Conservation (phyloP, 1,140 invertebrate species). For the Neuroterus valhalla region DNA sequence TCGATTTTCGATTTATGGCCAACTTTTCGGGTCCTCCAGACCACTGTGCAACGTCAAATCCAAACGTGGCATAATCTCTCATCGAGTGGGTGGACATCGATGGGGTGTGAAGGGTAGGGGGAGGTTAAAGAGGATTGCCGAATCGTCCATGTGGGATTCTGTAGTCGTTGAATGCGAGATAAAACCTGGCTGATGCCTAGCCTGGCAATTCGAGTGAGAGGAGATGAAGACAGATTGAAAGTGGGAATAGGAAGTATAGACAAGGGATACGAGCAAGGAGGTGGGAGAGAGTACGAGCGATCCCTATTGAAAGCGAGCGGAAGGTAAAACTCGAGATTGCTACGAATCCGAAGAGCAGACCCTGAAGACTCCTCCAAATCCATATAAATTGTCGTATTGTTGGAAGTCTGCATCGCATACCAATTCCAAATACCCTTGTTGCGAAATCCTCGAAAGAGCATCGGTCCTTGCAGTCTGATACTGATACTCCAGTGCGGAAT, state of each 20-base stretch:
- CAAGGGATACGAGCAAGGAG: slow-evolving; percentile 36
- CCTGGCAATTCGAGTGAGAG: slow-evolving; percentile 57
- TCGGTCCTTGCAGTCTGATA: slow-evolving; percentile 49
- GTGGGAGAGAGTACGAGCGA: slow-evolving; percentile 47
- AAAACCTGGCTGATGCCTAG: slow-evolving; percentile 67
- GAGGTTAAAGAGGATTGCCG: slow-evolving; percentile 71
- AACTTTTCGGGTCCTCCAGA: too few relatives aligned
- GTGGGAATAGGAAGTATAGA: slow-evolving; percentile 49
- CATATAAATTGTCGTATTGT: slow-evolving; percentile 75
- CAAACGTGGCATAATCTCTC: slow-evolving; percentile 57
- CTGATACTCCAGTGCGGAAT: slow-evolving; percentile 47
- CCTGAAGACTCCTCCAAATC: slow-evolving; percentile 70
- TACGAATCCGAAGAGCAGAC: slow-evolving; percentile 67
- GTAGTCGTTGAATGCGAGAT: slow-evolving; percentile 68
- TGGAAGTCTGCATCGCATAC: slow-evolving; percentile 65
- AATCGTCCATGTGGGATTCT: slow-evolving; percentile 71
- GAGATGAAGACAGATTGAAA: slow-evolving; percentile 47
- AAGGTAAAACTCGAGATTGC: slow-evolving; percentile 71
- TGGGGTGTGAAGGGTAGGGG: slow-evolving; percentile 47
- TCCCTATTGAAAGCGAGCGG: slow-evolving; percentile 70
- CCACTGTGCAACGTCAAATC: slow-evolving; percentile 42
- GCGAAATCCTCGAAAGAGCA: slow-evolving; percentile 58
- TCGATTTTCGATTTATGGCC: too few relatives aligned
- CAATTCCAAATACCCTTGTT: slow-evolving; percentile 65
- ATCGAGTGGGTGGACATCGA: slow-evolving; percentile 63